Base-by-base conservation (phyloP, 2,888 invertebrate species). In the Eupithecia inturbata region DNA sequence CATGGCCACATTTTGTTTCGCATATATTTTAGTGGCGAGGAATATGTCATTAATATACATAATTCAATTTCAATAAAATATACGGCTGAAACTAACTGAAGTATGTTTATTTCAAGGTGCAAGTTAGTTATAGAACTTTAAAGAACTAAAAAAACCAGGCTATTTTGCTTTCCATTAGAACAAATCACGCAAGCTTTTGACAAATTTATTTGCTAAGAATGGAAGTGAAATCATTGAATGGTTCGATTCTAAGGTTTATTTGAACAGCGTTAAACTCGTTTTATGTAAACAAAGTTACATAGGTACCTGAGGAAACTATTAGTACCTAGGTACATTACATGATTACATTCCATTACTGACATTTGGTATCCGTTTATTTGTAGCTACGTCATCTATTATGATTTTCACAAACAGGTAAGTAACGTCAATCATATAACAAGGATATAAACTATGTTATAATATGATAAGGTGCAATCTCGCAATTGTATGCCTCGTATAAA, bases 341-440 rank as follows among this genome's bases (percentile, higher is more conserved):
- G 68, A 67, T 41, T 62, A 67, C 72, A 69, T 67, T 70, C 57
- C 57, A 57, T 57, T 57, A 26, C 26, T 57, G 57, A 57, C 57
- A 57, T 57, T 63, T 71, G 72, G 49, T 70, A 75, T 74, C 67
- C 67, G 68, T 74, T 64, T 71, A 76, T 70, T 72, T 69, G 36
- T 26, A 33, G 64, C 45, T 76, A 60, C 68, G 60, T 75, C 68
- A 68, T 69, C 75, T 72, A 77, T 80, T 77, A 74, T 77, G 69
- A 75, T 78, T 62, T 67, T 57, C 68, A 78, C 77, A 75, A 75
- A 26, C 33, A 19, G 60, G 60, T 31, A 64, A n/a, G 66, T 76
- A 70, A 76, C 78, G 77, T 80, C 80, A 76, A 77, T 80, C 78
- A 78, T 75, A 19, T 49, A 71, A 73, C 73, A 73, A 69, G 26